These are phyloP conservation scores for Pampusana beccarii DNA, from an alignment of 2,113 vertebrate species.

Conservation along the genomic window DNA sequence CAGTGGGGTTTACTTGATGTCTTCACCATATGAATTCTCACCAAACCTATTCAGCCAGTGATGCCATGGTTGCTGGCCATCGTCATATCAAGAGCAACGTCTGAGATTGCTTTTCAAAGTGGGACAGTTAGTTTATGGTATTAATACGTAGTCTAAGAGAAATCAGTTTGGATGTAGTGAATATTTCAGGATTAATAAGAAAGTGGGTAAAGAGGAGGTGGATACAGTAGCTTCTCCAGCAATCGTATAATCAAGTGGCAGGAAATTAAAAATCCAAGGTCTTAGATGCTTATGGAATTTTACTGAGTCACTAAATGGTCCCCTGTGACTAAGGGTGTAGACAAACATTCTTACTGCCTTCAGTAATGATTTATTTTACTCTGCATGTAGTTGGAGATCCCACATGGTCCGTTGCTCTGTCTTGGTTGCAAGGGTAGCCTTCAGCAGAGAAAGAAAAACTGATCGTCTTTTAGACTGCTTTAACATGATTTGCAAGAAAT, in stretches of 20 bases:
- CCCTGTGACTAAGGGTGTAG: background rate
- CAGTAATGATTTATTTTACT: slow-evolving; percentile 8
- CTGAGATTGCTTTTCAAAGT: background rate
- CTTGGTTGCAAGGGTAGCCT: background rate
- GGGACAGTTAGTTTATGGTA: background rate
- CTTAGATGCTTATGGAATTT: slow-evolving; percentile 18
- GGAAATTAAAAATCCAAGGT: slow-evolving; percentile 35
- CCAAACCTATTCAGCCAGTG: background rate
- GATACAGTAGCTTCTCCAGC: background rate
- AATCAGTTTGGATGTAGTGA: background rate
- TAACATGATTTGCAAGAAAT: background rate
- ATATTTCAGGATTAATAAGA: background rate
- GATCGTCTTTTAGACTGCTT: background rate
- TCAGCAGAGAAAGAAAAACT: background rate
- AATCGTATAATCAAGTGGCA: background rate
- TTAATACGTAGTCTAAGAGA: background rate
- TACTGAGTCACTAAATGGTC: background rate
- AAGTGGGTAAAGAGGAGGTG: background rate
- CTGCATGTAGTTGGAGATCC: background rate
- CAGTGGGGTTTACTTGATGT: slow-evolving; percentile 27
- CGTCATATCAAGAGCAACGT: background rate
- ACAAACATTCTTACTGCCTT: slow-evolving; percentile 27
- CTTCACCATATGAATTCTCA: slow-evolving; percentile 50
- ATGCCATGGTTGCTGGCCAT: background rate
- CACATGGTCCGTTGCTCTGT: background rate